Base-by-base conservation (phyloP, 1,140 invertebrate genomes). In the Pseudachorutes palmiensis region DNA sequence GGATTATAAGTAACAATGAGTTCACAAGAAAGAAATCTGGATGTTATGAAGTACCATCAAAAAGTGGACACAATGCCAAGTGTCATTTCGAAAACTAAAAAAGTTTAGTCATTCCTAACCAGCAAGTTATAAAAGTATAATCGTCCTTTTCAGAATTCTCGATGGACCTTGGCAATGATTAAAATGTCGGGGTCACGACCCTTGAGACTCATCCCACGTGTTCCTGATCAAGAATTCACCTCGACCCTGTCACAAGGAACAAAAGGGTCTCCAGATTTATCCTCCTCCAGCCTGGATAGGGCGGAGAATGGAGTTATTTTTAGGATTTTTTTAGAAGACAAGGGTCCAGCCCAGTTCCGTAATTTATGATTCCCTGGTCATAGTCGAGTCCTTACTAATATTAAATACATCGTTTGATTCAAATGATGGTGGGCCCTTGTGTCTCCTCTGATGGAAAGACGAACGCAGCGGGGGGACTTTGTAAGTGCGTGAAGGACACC, bases 401-500 rank as follows among this genome's bases (percentile, higher is more conserved):
- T 45, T 45, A 45, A 45, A 12, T 45, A 12, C 19, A 19, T 45
- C 36, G 9, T 12, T 9, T 45, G 36, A 45, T 45, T 45, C 9
- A 19, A 45, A 45, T 45, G 36, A 19, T 45, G 36, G 36, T 55
- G 12, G 51, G 12, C 51, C 51, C 51, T 55, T 55, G 51, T 16
- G 51, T 55, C 51, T 55, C 51, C 51, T 55, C n/a, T 55, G 36
- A 55, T 55, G 51, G 51, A 26, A 55, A 45, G 36, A 45, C 36
- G 36, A 45, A 45, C 36, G 9, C 51, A 55, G 51, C 51, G n/a
- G 24, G 51, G 51, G 51, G 5, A 55, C 12, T 16, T 16, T 55
- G 51, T 45, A 55, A 55, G 51, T 55, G 51, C 51, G 51, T 55
- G 51, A 55, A 55, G 51, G 51, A 55, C 51, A 55, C 51, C 51